Evolutionary conservation across 2,797 vertebrate species (phyloP).

Genomic region (Heliangelus exortis): DNA sequence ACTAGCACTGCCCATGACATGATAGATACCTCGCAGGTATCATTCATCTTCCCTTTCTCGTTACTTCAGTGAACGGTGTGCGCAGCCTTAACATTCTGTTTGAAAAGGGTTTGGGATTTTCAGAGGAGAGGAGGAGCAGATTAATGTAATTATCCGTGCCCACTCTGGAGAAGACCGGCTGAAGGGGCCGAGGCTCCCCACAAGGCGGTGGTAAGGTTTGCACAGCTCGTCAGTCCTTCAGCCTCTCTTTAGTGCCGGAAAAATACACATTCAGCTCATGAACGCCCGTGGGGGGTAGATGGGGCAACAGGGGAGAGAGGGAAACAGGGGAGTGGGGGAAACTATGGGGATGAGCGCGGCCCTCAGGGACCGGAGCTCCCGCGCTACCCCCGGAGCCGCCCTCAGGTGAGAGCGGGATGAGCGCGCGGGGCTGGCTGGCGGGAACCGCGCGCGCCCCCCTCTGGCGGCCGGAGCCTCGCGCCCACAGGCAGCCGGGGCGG

Average conservation of each 20-base stretch:
- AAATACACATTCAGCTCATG: neutral
- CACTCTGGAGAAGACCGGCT: neutral
- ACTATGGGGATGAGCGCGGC: too few relatives aligned
- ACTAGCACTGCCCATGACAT: neutral
- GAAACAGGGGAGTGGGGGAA: too few relatives aligned
- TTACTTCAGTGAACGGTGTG: conserved; percentile 39
- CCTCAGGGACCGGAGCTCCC: too few relatives aligned
- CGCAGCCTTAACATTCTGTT: conserved; percentile 42
- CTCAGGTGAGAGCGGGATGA: too few relatives aligned
- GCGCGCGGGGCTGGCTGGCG: too few relatives aligned
- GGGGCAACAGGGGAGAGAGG: too few relatives aligned
- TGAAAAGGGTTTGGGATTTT: conserved; percentile 17
- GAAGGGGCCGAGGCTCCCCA: neutral
- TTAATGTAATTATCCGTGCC: neutral
- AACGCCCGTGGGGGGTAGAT: neutral
- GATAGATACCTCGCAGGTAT: conserved; percentile 44
- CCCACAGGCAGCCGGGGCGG: neutral
- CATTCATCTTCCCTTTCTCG: conserved; percentile 46
- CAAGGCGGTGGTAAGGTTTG: neutral
- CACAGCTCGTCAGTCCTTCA: neutral
- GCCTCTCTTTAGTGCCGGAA: accelerated
- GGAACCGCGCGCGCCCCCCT: neutral
- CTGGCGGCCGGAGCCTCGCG: neutral
- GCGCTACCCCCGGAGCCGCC: too few relatives aligned
- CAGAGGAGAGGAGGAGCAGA: neutral